Evolutionary conservation across 2,888 invertebrate species (phyloP).

Genomic region (Argyra leucocephala): DNA sequence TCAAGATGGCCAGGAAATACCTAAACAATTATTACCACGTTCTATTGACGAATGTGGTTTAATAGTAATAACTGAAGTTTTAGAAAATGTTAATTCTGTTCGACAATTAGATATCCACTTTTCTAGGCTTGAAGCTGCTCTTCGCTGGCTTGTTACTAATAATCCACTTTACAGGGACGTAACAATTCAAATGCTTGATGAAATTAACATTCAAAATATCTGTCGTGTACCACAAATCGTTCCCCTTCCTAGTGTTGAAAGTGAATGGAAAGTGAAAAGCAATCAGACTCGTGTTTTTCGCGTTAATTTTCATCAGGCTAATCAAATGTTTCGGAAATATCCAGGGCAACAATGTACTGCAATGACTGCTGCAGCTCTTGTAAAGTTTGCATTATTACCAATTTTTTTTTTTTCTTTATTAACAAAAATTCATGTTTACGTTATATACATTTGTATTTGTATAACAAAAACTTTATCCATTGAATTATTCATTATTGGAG

Average conservation of each 20-base stretch:
- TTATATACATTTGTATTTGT: no score
- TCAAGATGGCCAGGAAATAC: conserved; percentile 18
- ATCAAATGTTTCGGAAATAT: background rate
- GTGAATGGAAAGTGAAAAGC: background rate
- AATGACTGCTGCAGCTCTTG: background rate
- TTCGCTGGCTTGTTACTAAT: conserved; percentile 3
- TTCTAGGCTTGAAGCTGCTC: conserved; percentile 10
- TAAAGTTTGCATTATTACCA: no score
- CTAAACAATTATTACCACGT: background rate
- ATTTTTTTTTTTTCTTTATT: no score
- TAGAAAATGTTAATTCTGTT: background rate
- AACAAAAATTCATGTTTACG: no score
- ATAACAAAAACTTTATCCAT: no score
- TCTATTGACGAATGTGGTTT: background rate
- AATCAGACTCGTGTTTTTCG: background rate
- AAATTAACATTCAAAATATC: background rate
- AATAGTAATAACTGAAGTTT: background rate
- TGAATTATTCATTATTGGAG: no score
- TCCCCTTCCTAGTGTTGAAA: background rate
- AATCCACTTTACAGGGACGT: conserved; percentile 21
- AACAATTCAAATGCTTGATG: background rate
- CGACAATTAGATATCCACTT: conserved; percentile 5
- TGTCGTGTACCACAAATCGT: background rate
- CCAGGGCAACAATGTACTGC: background rate
- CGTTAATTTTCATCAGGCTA: background rate